Evolutionary conservation across 1,140 invertebrate species (phyloP).

Genomic region (Zaprionus ghesquierei): DNA sequence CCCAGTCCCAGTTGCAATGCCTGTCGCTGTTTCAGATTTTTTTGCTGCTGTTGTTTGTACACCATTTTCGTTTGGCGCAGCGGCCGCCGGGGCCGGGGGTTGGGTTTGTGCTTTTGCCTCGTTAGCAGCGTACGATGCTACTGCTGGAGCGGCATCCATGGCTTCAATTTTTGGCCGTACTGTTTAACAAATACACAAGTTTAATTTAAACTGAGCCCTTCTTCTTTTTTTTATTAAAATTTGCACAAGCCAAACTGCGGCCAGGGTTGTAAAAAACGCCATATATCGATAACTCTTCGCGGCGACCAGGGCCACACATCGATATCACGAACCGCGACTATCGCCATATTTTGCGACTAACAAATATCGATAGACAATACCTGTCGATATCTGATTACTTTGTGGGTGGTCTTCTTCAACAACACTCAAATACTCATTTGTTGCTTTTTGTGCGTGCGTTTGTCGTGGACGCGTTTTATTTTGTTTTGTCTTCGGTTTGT

Average conservation of each 20-base stretch:
- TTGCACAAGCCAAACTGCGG: conserved; percentile 47
- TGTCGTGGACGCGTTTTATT: conserved; percentile 41
- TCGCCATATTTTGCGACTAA: not conserved
- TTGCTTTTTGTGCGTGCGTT: conserved; percentile 33
- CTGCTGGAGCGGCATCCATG: conserved; percentile 55
- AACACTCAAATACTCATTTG: conserved; percentile 45
- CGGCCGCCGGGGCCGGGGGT: conserved; percentile 45
- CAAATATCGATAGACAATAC: conserved; percentile 20
- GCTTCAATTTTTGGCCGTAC: conserved; percentile 41
- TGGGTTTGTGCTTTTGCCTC: conserved; percentile 41
- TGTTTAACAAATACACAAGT: conserved; percentile 42
- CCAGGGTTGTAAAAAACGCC: conserved; percentile 45
- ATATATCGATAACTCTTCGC: conserved; percentile 29
- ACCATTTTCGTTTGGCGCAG: conserved; percentile 69
- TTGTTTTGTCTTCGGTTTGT: conserved; percentile 35
- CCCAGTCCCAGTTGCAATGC: conserved; percentile 1
- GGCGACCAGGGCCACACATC: conserved; percentile 7
- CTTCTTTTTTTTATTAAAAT: conserved; percentile 49
- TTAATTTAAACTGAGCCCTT: conserved; percentile 44
- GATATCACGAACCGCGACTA: conserved; percentile 4
- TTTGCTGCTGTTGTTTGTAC: conserved; percentile 73
- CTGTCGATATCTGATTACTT: conserved; percentile 22
- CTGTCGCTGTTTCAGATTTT: conserved; percentile 53
- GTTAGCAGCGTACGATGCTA: conserved; percentile 34
- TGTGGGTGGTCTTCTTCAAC: conserved; percentile 40